phyloP scores from a whole-genome alignment of 1,140 invertebrate genomes.

The Pemphigus obesinymphae region DNA sequence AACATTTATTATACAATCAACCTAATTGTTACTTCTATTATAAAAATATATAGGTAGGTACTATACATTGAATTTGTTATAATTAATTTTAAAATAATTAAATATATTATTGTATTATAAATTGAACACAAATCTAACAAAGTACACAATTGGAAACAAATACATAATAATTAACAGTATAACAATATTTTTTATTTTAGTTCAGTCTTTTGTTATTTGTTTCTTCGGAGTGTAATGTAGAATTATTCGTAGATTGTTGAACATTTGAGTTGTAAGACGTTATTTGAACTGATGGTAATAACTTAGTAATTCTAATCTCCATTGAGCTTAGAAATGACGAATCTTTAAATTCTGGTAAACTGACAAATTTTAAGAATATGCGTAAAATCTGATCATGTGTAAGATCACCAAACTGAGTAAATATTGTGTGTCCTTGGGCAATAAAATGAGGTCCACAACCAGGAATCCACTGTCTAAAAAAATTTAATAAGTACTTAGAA shows the following conservation, averaged over 20 bases:
- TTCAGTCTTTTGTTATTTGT: slow-evolving; percentile 12
- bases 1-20: too few species aligned
- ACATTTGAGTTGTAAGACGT: not conserved
- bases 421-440: slow-evolving; percentile 51
- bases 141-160: not conserved
- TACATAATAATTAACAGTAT: not conserved
- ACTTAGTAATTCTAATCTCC: slow-evolving; percentile 43
- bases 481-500: not conserved
- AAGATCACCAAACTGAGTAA: slow-evolving; percentile 52
- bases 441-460: slow-evolving; percentile 53
- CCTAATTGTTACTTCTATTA: too few species aligned
- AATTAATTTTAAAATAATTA: not conserved
- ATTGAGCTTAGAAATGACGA: slow-evolving; percentile 48
- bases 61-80: too few species aligned
- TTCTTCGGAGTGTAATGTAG: not conserved
- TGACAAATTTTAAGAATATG: slow-evolving; percentile 51
- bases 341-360: slow-evolving; percentile 51
- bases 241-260: not conserved
- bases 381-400: slow-evolving; percentile 49
- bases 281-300: not conserved
- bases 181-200: not conserved
- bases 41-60: too few species aligned
- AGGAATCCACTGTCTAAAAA: slow-evolving; percentile 52
- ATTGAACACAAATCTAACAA: not conserved
- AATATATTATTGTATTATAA: not conserved